A percentile compares a stretch with the other conserved stretches of the same genome.
phyloP scores from a whole-genome alignment of 2,113 vertebrate species.

The Myiozetetes cayanensis region DNA sequence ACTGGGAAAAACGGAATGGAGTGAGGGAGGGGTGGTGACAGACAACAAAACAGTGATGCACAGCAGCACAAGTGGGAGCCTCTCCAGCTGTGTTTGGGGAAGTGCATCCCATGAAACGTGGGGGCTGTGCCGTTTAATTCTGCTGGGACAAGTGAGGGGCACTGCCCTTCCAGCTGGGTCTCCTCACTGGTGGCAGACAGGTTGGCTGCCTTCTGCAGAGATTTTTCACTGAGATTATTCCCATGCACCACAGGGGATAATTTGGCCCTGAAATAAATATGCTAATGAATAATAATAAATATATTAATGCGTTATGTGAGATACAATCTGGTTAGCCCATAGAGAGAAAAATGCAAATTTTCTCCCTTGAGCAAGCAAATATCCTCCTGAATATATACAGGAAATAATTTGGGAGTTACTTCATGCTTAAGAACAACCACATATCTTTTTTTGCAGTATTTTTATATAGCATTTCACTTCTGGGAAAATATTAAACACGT shows the following conservation, averaged over 20 bases:
- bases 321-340: not conserved
- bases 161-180: not conserved
- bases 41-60: not conserved
- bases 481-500: not conserved
- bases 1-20: not conserved
- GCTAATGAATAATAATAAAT: slow-evolving; percentile 22
- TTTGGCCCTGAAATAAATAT: slow-evolving; percentile 5
- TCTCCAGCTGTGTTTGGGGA: not conserved
- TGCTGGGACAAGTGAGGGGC: not conserved
- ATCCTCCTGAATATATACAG: not conserved
- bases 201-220: not conserved
- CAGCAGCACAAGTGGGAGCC: accelerated
- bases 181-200: not conserved
- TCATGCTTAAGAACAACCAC: not conserved
- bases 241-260: not conserved
- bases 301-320: not conserved
- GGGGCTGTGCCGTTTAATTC: not conserved
- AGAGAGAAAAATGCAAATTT: not conserved
- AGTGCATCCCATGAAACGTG: not conserved
- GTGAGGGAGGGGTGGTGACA: not conserved
- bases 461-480: not conserved
- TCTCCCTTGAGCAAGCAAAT: not conserved
- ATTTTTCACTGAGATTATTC: not conserved
- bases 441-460: not conserved
- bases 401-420: not conserved